A percentile compares a stretch with the other conserved stretches of the same genome.
phyloP scores from a whole-genome alignment of 2,797 vertebrate genomes.

The Vireo griseus region DNA sequence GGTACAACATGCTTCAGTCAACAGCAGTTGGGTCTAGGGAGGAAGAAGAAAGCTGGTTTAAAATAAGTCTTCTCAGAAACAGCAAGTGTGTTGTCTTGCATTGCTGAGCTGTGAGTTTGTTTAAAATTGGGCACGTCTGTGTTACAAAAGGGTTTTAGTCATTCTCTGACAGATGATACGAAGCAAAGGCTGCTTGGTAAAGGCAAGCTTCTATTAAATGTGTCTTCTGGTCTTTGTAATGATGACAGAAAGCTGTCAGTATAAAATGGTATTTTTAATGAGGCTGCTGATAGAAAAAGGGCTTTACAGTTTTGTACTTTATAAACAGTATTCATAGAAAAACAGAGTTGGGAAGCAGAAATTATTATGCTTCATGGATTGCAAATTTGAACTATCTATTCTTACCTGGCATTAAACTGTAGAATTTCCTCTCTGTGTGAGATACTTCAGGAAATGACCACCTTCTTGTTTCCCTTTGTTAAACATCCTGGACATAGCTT shows the following conservation, averaged over 20 bases:
- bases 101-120: slow-evolving; percentile 6
- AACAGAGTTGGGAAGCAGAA: background rate
- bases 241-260: background rate
- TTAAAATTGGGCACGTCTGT: background rate
- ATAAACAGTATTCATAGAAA: background rate
- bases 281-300: background rate
- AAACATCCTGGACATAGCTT: background rate
- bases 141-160: background rate
- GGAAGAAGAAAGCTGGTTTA: background rate
- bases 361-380: background rate
- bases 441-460: background rate
- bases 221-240: background rate
- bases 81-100: slow-evolving; percentile 16
- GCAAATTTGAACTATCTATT: background rate
- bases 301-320: background rate
- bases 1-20: background rate
- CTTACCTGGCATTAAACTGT: background rate
- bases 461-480: background rate
- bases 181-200: slow-evolving; percentile 17
- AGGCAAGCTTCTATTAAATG: slow-evolving; percentile 24
- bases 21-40: background rate
- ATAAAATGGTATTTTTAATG: slow-evolving; percentile 12
- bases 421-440: background rate
- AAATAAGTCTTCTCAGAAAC: background rate
- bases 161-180: background rate